phyloP scores from a whole-genome alignment of 1,140 invertebrate species.

The Trissolcus basalis region DNA sequence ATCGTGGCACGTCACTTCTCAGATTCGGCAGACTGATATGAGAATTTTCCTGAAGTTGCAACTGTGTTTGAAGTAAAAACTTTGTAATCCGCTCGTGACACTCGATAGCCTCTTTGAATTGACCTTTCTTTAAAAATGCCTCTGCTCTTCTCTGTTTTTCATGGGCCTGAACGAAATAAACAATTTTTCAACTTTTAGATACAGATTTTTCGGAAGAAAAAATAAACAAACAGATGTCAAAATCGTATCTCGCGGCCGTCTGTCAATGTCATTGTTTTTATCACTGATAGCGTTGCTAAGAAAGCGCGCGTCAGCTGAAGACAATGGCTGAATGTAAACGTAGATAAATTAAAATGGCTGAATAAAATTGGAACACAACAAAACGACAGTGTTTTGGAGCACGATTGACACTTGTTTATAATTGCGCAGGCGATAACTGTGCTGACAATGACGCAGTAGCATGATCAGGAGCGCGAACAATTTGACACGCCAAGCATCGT shows the following conservation, averaged over 20 bases:
- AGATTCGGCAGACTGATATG: conserved; percentile 63
- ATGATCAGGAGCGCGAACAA: neutral
- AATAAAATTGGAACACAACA: too few relatives aligned
- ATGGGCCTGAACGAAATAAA: conserved; percentile 74
- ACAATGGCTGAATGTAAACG: conserved; percentile 14
- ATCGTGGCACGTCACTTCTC: conserved; percentile 56
- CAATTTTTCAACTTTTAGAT: too few relatives aligned
- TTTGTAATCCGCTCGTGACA: conserved; percentile 80
- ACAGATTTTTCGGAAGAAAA: too few relatives aligned
- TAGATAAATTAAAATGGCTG: neutral
- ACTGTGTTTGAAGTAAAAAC: conserved; percentile 76
- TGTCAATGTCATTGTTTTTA: too few relatives aligned
- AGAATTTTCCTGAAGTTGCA: conserved; percentile 61
- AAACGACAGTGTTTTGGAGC: conserved; percentile 8
- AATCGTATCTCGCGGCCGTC: too few relatives aligned
- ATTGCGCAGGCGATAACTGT: conserved; percentile 1
- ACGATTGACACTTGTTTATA: conserved; percentile 6
- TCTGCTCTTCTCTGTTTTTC: conserved; percentile 80
- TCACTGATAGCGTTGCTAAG: too few relatives aligned
- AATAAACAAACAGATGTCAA: too few relatives aligned
- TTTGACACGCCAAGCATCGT: conserved; percentile 8
- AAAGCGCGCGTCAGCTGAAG: too few relatives aligned
- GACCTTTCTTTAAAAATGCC: conserved; percentile 77
- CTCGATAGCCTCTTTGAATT: conserved; percentile 80
- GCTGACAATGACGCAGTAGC: conserved; percentile 3